Evolutionary conservation across 1,140 invertebrate genomes (phyloP).

Genomic region (Eubasilissa regina): DNA sequence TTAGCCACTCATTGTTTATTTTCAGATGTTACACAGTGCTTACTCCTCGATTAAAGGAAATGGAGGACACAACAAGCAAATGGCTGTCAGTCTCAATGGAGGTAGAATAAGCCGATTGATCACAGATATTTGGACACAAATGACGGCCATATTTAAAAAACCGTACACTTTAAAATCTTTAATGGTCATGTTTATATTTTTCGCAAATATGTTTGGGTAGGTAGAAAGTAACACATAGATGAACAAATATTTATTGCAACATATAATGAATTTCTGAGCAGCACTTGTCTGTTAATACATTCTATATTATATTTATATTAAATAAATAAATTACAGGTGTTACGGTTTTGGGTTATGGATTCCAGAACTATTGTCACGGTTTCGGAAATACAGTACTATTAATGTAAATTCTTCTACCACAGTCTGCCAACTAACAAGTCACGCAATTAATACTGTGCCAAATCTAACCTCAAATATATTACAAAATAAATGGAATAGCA

Average conservation of each 20-base stretch:
- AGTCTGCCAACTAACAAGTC: conserved; percentile 67
- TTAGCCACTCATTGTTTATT: too few species aligned
- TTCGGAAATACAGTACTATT: conserved; percentile 68
- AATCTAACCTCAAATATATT: conserved; percentile 15
- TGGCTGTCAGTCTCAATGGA: conserved; percentile 17
- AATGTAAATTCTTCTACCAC: conserved; percentile 69
- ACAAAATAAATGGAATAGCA: not conserved
- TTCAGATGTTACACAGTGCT: not conserved
- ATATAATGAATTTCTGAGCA: not conserved
- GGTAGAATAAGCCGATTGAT: conserved; percentile 68
- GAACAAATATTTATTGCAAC: not conserved
- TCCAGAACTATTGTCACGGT: conserved; percentile 78
- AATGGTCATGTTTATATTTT: conserved; percentile 75
- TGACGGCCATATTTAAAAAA: conserved; percentile 71
- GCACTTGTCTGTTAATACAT: too few species aligned
- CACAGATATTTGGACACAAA: conserved; percentile 71
- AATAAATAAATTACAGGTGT: conserved; percentile 71
- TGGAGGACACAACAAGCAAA: not conserved
- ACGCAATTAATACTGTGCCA: not conserved
- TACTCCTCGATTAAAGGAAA: not conserved
- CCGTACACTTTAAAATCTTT: conserved; percentile 73
- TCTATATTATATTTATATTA: conserved; percentile 41
- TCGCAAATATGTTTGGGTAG: conserved; percentile 80
- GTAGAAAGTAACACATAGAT: not conserved
- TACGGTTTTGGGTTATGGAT: conserved; percentile 82